Evolutionary conservation across 2,888 invertebrate species (phyloP), one percentile per base, ranked within the genome.

Genomic region (Marasmarcha lunaedactyla): DNA sequence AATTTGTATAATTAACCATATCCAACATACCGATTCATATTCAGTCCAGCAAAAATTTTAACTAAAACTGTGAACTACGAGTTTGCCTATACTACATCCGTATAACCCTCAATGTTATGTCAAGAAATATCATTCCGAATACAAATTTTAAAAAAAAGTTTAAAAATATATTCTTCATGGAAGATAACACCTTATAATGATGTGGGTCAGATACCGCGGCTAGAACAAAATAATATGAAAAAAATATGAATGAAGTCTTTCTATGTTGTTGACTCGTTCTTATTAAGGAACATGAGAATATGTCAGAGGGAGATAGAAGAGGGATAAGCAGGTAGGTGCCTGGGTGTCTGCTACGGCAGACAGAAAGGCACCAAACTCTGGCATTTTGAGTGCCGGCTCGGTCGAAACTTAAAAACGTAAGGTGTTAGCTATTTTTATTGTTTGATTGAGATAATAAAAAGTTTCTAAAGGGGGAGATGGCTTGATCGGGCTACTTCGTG

Each of bases 151-250:
- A 59, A 65, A 63, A 66, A 63, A 52, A 56, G 59, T 63, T 71
- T 69, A 74, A 77, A 79, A 79, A 79, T 78, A 71, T 77, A 77
- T 72, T 69, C 69, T 67, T 72, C 73, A 73, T 73, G 70, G 69
- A 62, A 71, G 72, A 76, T 78, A 79, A 78, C 79, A 74, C 74
- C 73, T 63, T 64, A 77, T 81, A 79, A 78, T 79, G 81, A 79
- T 71, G 65, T 70, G 77, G 79, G 78, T 76, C 74, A 70, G 68
- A 54, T 61, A 63, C 57, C 68, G 78, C 81, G 81, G 81, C 68
- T 79, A 79, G 81, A 81, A 81, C 81, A 83, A 57, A 55, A 62
- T 62, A 50, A 57, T 57, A 60, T 64, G 55, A 57, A 50, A 57
- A 62, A 20, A 20, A 20, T 20, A 7, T 20, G 20, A 20, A 20